Conservation (phyloP, 2,888 invertebrate genomes). For the Sinotaia quadrata region DNA sequence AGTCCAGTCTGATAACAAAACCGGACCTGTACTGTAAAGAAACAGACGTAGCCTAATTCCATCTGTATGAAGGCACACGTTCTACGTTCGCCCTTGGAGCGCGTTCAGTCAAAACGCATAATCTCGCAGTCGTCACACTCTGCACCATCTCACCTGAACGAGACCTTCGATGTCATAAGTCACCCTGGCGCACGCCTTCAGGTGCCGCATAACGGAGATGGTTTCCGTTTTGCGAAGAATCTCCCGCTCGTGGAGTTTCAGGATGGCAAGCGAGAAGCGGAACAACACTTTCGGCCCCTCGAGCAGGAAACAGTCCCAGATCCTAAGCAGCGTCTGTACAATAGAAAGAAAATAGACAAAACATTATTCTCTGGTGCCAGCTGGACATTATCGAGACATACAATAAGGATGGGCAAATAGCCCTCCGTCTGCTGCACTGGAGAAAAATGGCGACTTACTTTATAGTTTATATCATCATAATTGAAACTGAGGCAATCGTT, state of each 20-base stretch:
- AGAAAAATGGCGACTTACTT: too few relatives aligned
- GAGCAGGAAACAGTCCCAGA: constrained; percentile 76
- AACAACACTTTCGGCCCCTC: constrained; percentile 76
- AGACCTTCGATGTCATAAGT: constrained; percentile 74
- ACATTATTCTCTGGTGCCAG: too few relatives aligned
- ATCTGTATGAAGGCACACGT: too few relatives aligned
- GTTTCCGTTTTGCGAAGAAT: constrained; percentile 74
- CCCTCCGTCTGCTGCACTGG: too few relatives aligned
- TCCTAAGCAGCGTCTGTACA: constrained; percentile 74
- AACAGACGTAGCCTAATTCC: too few relatives aligned
- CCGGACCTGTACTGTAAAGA: too few relatives aligned
- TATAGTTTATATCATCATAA: too few relatives aligned
- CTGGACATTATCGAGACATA: too few relatives aligned
- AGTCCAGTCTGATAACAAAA: background rate
- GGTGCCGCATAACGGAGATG: constrained; percentile 74
- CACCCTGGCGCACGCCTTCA: constrained; percentile 73
- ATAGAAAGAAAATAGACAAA: too few relatives aligned
- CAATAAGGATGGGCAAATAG: too few relatives aligned
- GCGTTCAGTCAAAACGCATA: background rate
- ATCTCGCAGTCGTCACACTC: background rate
- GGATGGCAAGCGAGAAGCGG: constrained; percentile 75
- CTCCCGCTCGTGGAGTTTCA: constrained; percentile 74
- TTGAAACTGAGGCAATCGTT: too few relatives aligned
- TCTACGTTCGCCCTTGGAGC: too few relatives aligned
- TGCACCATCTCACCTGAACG: constrained; percentile 65